Evolutionary conservation across 2,113 vertebrate species (phyloP), one percentile per base, ranked within the genome.

Genomic region (Stigmatopora argus): DNA sequence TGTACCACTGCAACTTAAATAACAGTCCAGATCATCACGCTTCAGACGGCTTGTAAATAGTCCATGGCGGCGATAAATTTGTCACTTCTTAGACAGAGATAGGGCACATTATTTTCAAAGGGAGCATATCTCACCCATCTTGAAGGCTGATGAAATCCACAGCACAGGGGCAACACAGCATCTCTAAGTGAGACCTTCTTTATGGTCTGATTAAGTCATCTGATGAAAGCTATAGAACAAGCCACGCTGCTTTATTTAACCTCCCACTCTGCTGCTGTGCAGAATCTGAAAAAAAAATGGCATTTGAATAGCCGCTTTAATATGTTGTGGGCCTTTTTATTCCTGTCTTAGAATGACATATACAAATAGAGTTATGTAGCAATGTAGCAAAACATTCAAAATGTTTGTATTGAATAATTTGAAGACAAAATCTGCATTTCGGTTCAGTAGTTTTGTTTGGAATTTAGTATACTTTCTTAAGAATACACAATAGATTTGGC

Each of bases 91-190:
- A 73, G 87, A 87, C 85, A 80, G 83, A 88, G 89, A 90, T 88
- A 79, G 89, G 85, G 86, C 82, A 80, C 86, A 89, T 90, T 90
- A 88, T 81, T 85, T 91, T 90, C 88, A 83, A 80, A 81, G 69
- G 81, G 74, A 78, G 78, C 82, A 88, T 90, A 90, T 91, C 89
- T 91, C 88, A 90, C 80, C 73, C 68, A 74, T 85, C 82, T 82
- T 79, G 69, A 67, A 80, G 83, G 80, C 81, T 85, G 89, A 89
- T 88, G 80, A 86, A 89, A 87, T 78, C 80, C 83, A 67, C 65
- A 65, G 81, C 73, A 70, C 64, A 64, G 77, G 76, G 77, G 73
- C 72, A 78, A 78, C 83, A 77, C 80, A 69, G 81, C 79, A 72
- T 82, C 80, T 81, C 79, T 85, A 86, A 83, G 85, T 80, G 72